phyloP scores from a whole-genome alignment of 37 sponge, comb jelly and placozoan species.

The Beroe forskalii region DNA sequence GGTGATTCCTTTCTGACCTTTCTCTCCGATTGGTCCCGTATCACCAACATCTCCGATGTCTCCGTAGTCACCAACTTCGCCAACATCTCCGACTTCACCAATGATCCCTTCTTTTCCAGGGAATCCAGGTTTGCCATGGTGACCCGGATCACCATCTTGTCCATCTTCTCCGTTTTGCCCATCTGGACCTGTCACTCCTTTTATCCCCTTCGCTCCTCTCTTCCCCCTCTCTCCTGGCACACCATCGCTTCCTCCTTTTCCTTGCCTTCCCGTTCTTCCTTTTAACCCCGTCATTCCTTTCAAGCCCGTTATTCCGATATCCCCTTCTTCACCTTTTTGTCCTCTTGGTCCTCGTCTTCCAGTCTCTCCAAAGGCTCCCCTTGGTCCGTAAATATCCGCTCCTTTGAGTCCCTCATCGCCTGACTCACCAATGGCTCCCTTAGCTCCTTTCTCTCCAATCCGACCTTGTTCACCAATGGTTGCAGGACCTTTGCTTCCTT shows the following conservation, averaged over 20 bases:
- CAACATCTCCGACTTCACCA: constrained; percentile 8
- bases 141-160: constrained; percentile 34
- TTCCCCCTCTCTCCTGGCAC: neutral
- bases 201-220: neutral
- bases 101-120: neutral
- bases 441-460: neutral
- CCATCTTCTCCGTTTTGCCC: constrained; percentile 8
- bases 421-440: neutral
- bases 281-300: neutral
- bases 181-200: neutral
- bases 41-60: neutral
- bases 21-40: neutral
- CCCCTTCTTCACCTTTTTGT: constrained; percentile 24
- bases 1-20: neutral
- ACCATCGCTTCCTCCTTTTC: neutral
- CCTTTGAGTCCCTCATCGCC: constrained; percentile 3
- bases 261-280: neutral
- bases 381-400: neutral
- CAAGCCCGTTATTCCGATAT: neutral
- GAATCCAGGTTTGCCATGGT: constrained; percentile 32
- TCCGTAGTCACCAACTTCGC: neutral
- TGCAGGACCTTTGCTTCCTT: neutral
- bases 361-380: neutral
- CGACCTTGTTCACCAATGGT: constrained; percentile 33
- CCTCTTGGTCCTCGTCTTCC: constrained; percentile 8